Percentiles rank a stretch among this genome's conserved stretches.
phyloP scores from a whole-genome alignment of 2,888 invertebrate species.

The Tigriopus californicus region DNA sequence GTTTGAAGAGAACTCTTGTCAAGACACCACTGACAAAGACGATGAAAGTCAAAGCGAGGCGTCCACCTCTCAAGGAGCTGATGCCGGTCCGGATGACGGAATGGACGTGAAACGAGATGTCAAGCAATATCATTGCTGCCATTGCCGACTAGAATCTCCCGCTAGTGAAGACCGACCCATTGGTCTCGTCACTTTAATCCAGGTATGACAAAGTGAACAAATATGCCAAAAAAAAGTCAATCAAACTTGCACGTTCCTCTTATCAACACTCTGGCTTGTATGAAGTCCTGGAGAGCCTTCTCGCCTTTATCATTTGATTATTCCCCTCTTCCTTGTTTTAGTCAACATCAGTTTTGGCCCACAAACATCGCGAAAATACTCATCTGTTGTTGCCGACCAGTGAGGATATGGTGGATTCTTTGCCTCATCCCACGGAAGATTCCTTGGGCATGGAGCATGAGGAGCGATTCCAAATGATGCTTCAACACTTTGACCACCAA shows the following conservation, averaged over 20 bases:
- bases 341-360: constrained; percentile 17
- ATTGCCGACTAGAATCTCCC: constrained; percentile 75
- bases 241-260: no score
- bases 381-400: constrained; percentile 41
- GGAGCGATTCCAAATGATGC: constrained; percentile 52
- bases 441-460: constrained; percentile 55
- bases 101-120: constrained; percentile 8
- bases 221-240: no score
- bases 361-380: constrained; percentile 25
- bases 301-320: no score
- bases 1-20: constrained; percentile 50
- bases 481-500: constrained; percentile 52
- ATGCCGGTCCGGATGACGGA: constrained; percentile 26
- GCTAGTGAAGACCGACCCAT: constrained; percentile 65
- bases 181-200: constrained; percentile 70
- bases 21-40: constrained; percentile 32
- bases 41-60: constrained; percentile 36
- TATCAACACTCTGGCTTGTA: no score
- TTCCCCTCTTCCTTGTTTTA: no score
- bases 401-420: constrained; percentile 38
- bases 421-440: constrained; percentile 35
- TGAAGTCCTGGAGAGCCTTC: no score
- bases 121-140: constrained; percentile 76
- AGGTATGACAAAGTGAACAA: constrained; percentile 21
- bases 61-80: not conserved